Conservation (phyloP, 2,113 vertebrate species). For the Lepus europaeus region DNA sequence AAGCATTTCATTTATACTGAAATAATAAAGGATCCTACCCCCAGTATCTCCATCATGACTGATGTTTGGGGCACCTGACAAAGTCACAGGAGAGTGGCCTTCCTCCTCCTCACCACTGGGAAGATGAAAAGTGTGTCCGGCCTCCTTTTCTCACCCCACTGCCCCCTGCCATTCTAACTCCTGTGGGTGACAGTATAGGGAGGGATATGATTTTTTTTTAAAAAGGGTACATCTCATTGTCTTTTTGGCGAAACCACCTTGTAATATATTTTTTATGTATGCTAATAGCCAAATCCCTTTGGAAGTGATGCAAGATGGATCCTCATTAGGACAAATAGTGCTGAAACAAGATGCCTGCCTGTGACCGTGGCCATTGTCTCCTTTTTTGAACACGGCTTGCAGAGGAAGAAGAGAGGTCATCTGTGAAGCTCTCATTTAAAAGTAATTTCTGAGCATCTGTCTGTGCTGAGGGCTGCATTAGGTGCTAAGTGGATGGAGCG, state of each 20-base stretch:
- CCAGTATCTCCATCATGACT: neutral
- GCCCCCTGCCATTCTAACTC: neutral
- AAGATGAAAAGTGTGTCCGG: neutral
- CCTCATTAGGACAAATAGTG: neutral
- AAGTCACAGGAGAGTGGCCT: neutral
- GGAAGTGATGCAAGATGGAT: neutral
- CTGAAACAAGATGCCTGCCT: neutral
- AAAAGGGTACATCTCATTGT: neutral
- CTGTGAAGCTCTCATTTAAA: slow-evolving; percentile 68
- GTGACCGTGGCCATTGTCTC: neutral
- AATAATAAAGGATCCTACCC: neutral
- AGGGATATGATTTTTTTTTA: neutral
- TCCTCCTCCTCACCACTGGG: neutral
- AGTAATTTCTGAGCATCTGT: slow-evolving; percentile 74
- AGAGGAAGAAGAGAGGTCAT: slow-evolving; percentile 44
- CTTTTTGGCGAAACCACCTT: neutral
- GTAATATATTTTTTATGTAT: neutral
- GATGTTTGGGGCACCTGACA: neutral
- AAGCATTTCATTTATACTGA: neutral
- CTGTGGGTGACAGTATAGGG: neutral
- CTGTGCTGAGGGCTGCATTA: slow-evolving; percentile 50
- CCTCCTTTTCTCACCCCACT: neutral
- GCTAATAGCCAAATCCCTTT: slow-evolving; percentile 29
- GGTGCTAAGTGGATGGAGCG: neutral
- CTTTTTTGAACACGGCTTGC: slow-evolving; percentile 32